Conservation (phyloP, 2,888 invertebrate genomes). For the Dynastes hyllus region DNA sequence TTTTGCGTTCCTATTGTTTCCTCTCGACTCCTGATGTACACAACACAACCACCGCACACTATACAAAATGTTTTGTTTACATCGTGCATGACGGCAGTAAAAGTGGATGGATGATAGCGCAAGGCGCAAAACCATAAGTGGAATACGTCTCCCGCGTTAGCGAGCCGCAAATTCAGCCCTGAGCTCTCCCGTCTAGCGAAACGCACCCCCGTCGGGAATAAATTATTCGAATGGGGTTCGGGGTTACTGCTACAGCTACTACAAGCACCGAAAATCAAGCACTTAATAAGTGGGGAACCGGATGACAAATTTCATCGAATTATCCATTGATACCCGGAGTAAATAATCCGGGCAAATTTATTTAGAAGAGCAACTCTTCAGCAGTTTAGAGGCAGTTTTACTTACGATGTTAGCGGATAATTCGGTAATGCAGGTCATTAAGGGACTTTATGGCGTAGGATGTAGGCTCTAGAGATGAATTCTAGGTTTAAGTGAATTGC, state of each 20-base stretch:
- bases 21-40: constrained; percentile 20
- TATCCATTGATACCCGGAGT: constrained; percentile 58
- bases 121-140: constrained; percentile 36
- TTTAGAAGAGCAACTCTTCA: constrained; percentile 51
- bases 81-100: constrained; percentile 10
- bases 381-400: constrained; percentile 29
- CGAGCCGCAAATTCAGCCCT: constrained; percentile 19
- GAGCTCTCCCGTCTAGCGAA: constrained; percentile 14
- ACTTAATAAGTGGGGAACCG: constrained; percentile 57
- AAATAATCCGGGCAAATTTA: constrained; percentile 60
- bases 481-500: constrained; percentile 37
- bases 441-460: constrained; percentile 34
- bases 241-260: constrained; percentile 46
- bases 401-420: constrained; percentile 49
- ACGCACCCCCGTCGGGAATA: constrained; percentile 54
- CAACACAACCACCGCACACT: background rate
- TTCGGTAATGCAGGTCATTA: constrained; percentile 52
- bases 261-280: constrained; percentile 55
- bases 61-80: constrained; percentile 38
- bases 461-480: constrained; percentile 24
- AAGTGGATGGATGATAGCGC: constrained; percentile 16
- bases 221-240: constrained; percentile 56
- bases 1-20: constrained; percentile 52
- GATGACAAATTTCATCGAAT: constrained; percentile 63
- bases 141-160: constrained; percentile 20